These are phyloP conservation scores for Turritopsis dohrnii DNA, from an alignment of 30 jellyfish, hydroid and myxozoan species.

Conservation along the genomic window DNA sequence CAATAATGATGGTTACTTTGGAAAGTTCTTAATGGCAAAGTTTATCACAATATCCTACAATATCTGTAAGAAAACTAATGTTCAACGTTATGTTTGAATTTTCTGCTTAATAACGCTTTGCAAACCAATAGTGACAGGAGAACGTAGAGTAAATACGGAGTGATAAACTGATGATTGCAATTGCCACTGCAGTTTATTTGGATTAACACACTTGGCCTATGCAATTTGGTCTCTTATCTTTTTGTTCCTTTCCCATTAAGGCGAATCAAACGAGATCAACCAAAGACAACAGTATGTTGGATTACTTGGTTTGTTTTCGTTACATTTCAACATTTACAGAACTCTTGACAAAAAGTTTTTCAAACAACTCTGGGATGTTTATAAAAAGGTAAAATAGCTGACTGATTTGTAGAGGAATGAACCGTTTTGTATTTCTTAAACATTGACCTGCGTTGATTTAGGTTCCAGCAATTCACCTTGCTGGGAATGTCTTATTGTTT, in stretches of 20 bases:
- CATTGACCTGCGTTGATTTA: neutral
- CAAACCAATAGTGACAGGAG: too few relatives aligned
- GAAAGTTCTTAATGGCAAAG: too few relatives aligned
- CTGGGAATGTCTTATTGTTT: conserved; percentile 71
- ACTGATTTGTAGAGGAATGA: neutral
- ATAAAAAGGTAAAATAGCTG: conserved; percentile 40
- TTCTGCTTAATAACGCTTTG: too few relatives aligned
- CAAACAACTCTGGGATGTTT: conserved; percentile 74
- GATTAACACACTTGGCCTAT: too few relatives aligned
- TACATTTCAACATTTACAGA: conserved; percentile 70
- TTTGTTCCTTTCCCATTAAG: too few relatives aligned
- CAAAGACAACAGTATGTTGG: conserved; percentile 59
- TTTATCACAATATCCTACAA: too few relatives aligned
- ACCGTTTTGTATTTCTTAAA: neutral
- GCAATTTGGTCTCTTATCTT: too few relatives aligned
- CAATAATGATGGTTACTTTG: neutral
- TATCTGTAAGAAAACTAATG: too few relatives aligned
- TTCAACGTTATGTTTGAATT: too few relatives aligned
- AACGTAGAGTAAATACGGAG: too few relatives aligned
- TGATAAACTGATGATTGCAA: too few relatives aligned
- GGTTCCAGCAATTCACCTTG: conserved; percentile 85
- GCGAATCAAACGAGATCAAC: conserved; percentile 54
- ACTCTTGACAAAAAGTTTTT: conserved; percentile 75
- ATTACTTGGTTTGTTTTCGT: conserved; percentile 65
- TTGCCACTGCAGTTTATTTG: too few relatives aligned